Conservation (phyloP, 2,888 invertebrate genomes). For the Tubulanus polymorphus region DNA sequence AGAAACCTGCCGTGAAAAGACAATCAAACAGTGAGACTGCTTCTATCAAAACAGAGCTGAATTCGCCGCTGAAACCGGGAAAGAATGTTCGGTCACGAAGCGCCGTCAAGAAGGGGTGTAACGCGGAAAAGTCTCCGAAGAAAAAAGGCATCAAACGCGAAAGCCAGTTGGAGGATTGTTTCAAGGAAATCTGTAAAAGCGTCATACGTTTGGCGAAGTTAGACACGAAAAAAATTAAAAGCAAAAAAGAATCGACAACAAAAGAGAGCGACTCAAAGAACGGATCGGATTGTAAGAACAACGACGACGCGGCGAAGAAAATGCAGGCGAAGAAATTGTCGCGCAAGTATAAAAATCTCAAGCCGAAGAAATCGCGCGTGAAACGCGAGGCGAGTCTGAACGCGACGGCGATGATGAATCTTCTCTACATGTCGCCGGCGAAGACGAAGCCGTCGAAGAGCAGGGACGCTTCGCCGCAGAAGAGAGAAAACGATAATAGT, state of each 20-base stretch:
- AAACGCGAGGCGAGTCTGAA: not conserved
- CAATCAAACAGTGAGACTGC: too few relatives aligned
- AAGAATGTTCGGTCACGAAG: not conserved
- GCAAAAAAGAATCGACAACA: not conserved
- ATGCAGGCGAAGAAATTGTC: not conserved
- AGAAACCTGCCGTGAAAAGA: too few relatives aligned
- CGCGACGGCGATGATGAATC: not conserved
- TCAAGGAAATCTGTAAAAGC: too few relatives aligned
- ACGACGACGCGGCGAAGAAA: not conserved
- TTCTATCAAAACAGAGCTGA: too few relatives aligned
- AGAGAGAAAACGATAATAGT: not conserved
- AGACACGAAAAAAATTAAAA: too few relatives aligned
- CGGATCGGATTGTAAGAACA: not conserved
- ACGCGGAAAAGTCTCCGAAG: not conserved
- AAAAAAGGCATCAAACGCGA: too few relatives aligned
- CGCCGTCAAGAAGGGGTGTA: not conserved
- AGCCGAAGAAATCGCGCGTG: not conserved
- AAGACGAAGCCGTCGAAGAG: not conserved
- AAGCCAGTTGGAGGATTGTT: too few relatives aligned
- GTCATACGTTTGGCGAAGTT: too few relatives aligned
- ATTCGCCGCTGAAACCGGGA: too few relatives aligned
- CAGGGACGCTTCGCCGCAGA: not conserved
- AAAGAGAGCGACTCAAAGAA: not conserved
- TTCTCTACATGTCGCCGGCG: not conserved
- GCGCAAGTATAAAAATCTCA: not conserved